Base-by-base conservation (phyloP, 2,888 invertebrate species). In the Stegana nigrithorax region DNA sequence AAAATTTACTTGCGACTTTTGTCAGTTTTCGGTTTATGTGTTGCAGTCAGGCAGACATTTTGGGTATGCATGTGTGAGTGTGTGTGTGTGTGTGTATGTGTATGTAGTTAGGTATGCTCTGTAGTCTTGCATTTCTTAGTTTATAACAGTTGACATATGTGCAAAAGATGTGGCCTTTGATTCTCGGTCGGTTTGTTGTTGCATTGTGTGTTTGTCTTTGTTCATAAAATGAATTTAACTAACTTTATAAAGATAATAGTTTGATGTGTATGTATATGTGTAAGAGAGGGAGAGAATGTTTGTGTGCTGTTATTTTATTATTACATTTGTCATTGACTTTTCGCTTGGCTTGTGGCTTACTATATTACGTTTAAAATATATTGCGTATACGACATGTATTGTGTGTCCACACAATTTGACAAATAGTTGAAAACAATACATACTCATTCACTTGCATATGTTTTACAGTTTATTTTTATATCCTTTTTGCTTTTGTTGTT, bases 221-320 rank as follows among this genome's bases (percentile, higher is more conserved):
- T 72, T 78, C 75, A 76, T 76, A 70, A 78, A 77, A 78, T 80
- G 76, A 73, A 79, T 77, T 77, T 77, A 77, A 77, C 78, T 72
- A 78, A 80, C 78, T 77, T 79, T 80, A 73, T 77, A 75, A 77
- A 76, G 78, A 75, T 76, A 76, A 76, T 79, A 73, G 78, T 79
- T 79, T 76, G 78, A 73, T 73, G 66, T 79, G n/a, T n/a, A n/a
- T n/a, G n/a, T n/a, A n/a, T n/a, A n/a, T n/a, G n/a, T n/a, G n/a
- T n/a, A n/a, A n/a, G n/a, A n/a, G n/a, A n/a, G n/a, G n/a, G n/a
- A n/a, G n/a, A n/a, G n/a, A n/a, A n/a, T n/a, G n/a, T n/a, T 23
- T 47, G 4, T 21, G 12, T 10, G 19, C 4, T 47, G 23, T 47
- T 10, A 17, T 29, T 19, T 36, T n/a, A n/a, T 36, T 53, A 32